Base-by-base conservation (phyloP, 1,140 invertebrate species). In the Melitaea cinxia region DNA sequence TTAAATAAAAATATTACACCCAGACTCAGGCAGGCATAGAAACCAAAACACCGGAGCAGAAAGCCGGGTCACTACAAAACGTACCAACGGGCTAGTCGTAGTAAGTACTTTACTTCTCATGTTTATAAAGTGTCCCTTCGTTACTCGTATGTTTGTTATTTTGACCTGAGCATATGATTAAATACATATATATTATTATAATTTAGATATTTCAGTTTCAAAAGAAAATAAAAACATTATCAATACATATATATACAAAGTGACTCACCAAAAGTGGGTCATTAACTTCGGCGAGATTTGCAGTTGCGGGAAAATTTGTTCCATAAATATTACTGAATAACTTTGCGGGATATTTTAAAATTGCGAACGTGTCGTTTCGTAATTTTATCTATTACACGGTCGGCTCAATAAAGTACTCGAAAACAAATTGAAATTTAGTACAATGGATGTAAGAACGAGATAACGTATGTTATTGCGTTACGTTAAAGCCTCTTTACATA, bases 391-490 rank as follows among this genome's bases (percentile, higher is more conserved):
- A 62, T 33, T 59, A 50, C 23, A 12, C 57, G 49, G 23, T 17
- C 1, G 28, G 33, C n/a, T 19, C 35, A 23, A 33, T 62, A 62
- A 62, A 62, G 28, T 52, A 62, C 59, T 42, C 33, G 24, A 30
- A 15, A 45, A 54, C 59, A 62, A 62, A 62, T 62, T 62, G 59
- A 62, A 45, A 62, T 62, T 62, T 62, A 62, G 50, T 62, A 35
- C 39, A 62, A 47, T 62, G 35, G 50, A n/a, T 62, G 23, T 42
- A 14, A 59, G 17, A 17, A 19, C 17, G 17, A 45, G 15, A 45
- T 7, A 45, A 21, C 15, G 15, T 14, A 37, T 37, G 35, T 15
- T n/a, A 37, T 14, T 37, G 35, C 15, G 17, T 45, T 45, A 45
- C 39, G 17, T 19, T 17, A 0, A 45, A 45, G 19, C 6, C 39